phyloP scores from a whole-genome alignment of 2,797 vertebrate genomes.

The Poecile montanus region DNA sequence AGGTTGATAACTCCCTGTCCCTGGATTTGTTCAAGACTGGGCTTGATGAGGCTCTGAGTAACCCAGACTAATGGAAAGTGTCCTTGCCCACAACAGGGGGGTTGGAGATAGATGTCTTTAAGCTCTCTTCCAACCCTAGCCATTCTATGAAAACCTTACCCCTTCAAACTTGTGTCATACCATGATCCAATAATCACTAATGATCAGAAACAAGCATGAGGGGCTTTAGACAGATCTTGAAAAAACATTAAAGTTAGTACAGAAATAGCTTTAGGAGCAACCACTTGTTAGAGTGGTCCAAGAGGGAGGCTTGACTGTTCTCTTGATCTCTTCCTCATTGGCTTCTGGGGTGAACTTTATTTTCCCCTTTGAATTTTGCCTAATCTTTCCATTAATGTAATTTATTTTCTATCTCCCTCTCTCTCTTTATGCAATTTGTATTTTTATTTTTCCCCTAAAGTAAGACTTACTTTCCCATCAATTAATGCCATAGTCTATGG shows the following conservation, averaged over 20 bases:
- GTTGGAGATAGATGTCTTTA: not conserved
- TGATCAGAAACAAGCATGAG: not conserved
- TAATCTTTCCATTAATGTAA: accelerated
- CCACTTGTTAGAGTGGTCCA: not conserved
- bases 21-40: not conserved
- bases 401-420: not conserved
- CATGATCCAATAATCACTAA: not conserved
- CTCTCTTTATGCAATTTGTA: not conserved
- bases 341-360: accelerated
- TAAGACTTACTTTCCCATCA: not conserved
- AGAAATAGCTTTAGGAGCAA: not conserved
- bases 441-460: not conserved
- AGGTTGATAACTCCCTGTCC: not conserved
- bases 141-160: not conserved
- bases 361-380: not conserved
- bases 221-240: not conserved
- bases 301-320: not conserved
- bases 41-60: not conserved
- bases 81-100: not conserved
- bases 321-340: not conserved
- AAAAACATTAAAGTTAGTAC: not conserved
- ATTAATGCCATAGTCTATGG: not conserved
- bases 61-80: not conserved
- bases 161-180: not conserved
- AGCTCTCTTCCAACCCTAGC: not conserved